phyloP scores from a whole-genome alignment of 2,888 invertebrate genomes.

The Villa cingulata region DNA sequence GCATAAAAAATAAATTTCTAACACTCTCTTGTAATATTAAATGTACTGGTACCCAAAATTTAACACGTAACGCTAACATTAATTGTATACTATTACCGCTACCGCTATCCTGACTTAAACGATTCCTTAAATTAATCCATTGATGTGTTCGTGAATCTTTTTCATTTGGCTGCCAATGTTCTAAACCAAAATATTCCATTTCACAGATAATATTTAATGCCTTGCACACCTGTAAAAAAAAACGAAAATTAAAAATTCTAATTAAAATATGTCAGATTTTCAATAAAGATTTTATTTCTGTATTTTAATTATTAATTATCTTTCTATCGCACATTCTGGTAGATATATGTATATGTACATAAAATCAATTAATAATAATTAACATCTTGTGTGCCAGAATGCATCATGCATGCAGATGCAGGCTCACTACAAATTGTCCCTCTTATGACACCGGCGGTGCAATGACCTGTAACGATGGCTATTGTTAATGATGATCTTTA shows the following conservation, averaged over 20 bases:
- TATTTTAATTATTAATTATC: no score
- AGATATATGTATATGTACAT: no score
- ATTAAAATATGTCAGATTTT: no score
- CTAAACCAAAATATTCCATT: slow-evolving; percentile 79
- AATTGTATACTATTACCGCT: slow-evolving; percentile 26
- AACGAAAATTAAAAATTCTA: slow-evolving; percentile 11
- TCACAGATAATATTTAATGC: slow-evolving; percentile 70
- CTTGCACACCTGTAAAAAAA: slow-evolving; percentile 58
- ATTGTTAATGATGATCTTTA: no score
- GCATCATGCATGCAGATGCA: no score
- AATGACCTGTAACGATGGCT: no score
- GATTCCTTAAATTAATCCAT: slow-evolving; percentile 76
- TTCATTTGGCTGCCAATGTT: slow-evolving; percentile 36
- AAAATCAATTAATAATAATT: no score
- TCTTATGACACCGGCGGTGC: no score
- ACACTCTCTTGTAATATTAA: slow-evolving; percentile 72
- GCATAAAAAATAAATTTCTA: slow-evolving; percentile 69
- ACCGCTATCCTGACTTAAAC: slow-evolving; percentile 28
- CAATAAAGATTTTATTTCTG: no score
- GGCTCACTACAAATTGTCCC: no score
- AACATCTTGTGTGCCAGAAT: no score
- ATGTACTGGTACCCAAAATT: slow-evolving; percentile 87
- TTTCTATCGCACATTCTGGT: no score
- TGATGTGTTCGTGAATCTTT: slow-evolving; percentile 57
- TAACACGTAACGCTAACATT: slow-evolving; percentile 44